phyloP scores from a whole-genome alignment of 2,888 invertebrate species.

The Ormyrus pomaceus region DNA sequence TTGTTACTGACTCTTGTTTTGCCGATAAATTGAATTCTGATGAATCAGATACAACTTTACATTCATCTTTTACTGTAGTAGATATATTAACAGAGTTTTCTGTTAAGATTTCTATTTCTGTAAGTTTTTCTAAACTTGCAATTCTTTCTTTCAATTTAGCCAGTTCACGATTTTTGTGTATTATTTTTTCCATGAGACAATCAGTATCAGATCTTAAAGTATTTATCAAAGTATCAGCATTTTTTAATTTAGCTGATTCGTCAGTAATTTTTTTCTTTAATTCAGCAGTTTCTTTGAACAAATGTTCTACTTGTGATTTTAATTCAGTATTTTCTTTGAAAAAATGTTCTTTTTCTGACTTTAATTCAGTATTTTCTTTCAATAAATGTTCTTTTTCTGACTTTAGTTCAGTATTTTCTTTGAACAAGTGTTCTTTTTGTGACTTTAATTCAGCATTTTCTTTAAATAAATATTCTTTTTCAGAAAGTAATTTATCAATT shows the following conservation, averaged over 20 bases:
- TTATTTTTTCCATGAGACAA: constrained; percentile 53
- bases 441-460: constrained; percentile 9
- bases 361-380: constrained; percentile 43
- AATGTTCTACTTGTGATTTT: constrained; percentile 41
- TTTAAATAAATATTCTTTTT: constrained; percentile 35
- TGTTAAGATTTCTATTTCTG: constrained; percentile 27
- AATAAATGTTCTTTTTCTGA: constrained; percentile 32
- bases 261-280: constrained; percentile 36
- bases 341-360: constrained; percentile 45
- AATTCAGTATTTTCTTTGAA: constrained; percentile 51
- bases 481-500: constrained; percentile 35
- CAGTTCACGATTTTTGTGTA: constrained; percentile 66
- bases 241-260: constrained; percentile 52
- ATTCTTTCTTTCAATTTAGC: constrained; percentile 76
- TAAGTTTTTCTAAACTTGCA: constrained; percentile 67
- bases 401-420: constrained; percentile 43
- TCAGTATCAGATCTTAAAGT: constrained; percentile 52
- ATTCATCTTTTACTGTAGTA: too few species aligned
- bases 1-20: too few species aligned
- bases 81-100: too few species aligned
- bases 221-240: constrained; percentile 16
- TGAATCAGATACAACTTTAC: too few species aligned
- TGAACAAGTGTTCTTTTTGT: constrained; percentile 3
- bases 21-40: too few species aligned
- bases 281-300: constrained; percentile 50